Evolutionary conservation across 2,113 vertebrate genomes (phyloP), one percentile per base, ranked within the genome.

Genomic region (Zapornia atra): DNA sequence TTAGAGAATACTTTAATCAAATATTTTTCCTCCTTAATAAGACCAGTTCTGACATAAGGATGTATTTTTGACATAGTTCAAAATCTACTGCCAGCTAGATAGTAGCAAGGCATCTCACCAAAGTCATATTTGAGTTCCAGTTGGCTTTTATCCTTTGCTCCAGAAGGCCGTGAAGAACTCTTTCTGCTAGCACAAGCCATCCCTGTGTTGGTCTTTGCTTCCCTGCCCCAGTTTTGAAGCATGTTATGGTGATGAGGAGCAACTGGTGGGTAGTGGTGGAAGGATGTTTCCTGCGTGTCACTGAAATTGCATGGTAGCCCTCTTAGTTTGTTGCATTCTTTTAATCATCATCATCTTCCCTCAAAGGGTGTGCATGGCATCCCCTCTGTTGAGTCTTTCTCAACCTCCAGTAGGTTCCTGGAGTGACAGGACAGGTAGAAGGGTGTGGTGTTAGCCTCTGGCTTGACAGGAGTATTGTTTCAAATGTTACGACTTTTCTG

Each of bases 151-250:
- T n/a, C 7, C 5, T 22, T 90, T 86, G 25, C 46, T 3, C 26
- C 46, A 12, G 28, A 60, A 79, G 42, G 24, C 16, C 2, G 0
- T 40, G 19, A 70, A 36, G 42, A 75, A 28, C 3, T 3, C 60
- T 78, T 42, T 25, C 38, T 60, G 28, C 31, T 4, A 0, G 53
- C 0, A 0, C 36, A 38, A 29, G 22, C 42, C 15, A 19, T 51
- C 29, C 2, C 48, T 59, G 15, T 2, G 1, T 40, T 11, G 6
- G 8, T 75, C 31, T 14, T 34, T 75, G 51, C 65, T 66, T 86
- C 53, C 51, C 12, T 59, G 28, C 46, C 54, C 31, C 38, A 13
- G 28, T 31, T n/a, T 48, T 33, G 59, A 50, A 16, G 24, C 8
- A 6, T 14, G 3, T 46, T 20, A 7, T 26, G 53, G 24, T 68